Percentiles rank a stretch among this genome's conserved stretches.
phyloP scores from a whole-genome alignment of 2,797 vertebrate genomes.

The Apogon talboti region DNA sequence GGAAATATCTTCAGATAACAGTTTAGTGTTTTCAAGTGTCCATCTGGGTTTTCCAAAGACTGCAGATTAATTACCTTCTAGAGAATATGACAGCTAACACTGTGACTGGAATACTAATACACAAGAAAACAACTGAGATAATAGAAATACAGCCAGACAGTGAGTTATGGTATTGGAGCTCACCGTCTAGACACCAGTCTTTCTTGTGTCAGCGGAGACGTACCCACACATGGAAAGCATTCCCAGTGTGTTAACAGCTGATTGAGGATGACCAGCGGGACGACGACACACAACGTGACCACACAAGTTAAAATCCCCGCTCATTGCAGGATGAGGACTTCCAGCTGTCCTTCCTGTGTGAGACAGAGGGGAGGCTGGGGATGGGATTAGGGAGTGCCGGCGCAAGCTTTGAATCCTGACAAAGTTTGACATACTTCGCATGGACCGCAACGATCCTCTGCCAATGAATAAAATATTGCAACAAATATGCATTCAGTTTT shows the following conservation, averaged over 20 bases:
- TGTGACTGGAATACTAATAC: too few relatives aligned
- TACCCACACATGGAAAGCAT: slow-evolving; percentile 55
- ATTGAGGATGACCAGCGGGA: slow-evolving; percentile 45
- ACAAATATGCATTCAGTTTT: neutral
- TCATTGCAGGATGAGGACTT: slow-evolving; percentile 26
- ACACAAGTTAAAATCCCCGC: slow-evolving; percentile 31
- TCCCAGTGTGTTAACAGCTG: slow-evolving; percentile 52
- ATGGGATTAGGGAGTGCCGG: slow-evolving; percentile 44
- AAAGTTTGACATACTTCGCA: slow-evolving; percentile 34
- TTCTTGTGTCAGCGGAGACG: slow-evolving; percentile 58
- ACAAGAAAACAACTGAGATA: too few relatives aligned
- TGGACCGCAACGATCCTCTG: slow-evolving; percentile 7
- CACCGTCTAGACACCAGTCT: slow-evolving; percentile 63
- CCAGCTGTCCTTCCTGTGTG: slow-evolving; percentile 66
- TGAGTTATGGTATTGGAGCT: slow-evolving; percentile 44
- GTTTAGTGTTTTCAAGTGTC: too few relatives aligned
- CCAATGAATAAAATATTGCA: neutral
- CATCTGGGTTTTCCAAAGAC: neutral
- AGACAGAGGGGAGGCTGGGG: slow-evolving; percentile 26
- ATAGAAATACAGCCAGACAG: slow-evolving; percentile 18
- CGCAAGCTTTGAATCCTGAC: slow-evolving; percentile 38
- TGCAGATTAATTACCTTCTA: too few relatives aligned
- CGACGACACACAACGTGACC: slow-evolving; percentile 38
- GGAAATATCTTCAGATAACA: too few relatives aligned
- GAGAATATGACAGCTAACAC: too few relatives aligned